A percentile compares a stretch with the other conserved stretches of the same genome.
phyloP scores from a whole-genome alignment of 1,140 invertebrate species.

The Octopus sinensis region DNA sequence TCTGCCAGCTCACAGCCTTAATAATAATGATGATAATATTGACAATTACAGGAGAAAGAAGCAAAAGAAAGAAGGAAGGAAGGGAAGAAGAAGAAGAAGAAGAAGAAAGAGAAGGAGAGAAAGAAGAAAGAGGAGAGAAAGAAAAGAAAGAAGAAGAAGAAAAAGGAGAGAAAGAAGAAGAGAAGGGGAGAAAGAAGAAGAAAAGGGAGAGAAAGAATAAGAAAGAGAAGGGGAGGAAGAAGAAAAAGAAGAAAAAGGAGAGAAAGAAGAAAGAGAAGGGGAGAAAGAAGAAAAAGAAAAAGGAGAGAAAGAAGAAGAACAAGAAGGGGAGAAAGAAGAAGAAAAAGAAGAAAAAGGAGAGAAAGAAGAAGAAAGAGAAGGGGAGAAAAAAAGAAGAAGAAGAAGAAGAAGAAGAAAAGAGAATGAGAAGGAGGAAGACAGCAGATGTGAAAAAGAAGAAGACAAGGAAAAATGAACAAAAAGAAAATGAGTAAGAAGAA shows the following conservation, averaged over 20 bases:
- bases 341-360: not conserved
- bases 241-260: not conserved
- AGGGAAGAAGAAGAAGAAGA: not conserved
- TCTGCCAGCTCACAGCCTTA: no score
- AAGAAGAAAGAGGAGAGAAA: conserved; percentile 15
- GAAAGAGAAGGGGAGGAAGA: not conserved
- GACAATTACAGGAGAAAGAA: conserved; percentile 1
- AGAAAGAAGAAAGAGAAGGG: not conserved
- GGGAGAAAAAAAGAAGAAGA: not conserved
- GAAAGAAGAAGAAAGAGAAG: not conserved
- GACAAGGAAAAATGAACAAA: not conserved
- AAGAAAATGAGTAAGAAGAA: not conserved
- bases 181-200: not conserved
- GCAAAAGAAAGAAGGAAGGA: conserved; percentile 8
- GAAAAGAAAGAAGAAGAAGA: not conserved
- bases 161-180: not conserved
- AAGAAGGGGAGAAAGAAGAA: conserved; percentile 6
- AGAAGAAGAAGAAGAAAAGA: not conserved
- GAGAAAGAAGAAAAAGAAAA: not conserved
- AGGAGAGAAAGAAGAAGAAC: not conserved
- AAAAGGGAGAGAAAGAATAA: not conserved
- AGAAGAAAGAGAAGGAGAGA: conserved; percentile 1
- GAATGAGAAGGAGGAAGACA: not conserved
- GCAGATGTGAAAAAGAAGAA: not conserved
- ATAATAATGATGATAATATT: no score